phyloP scores from a whole-genome alignment of 2,888 invertebrate genomes.

The Noctua comes region DNA sequence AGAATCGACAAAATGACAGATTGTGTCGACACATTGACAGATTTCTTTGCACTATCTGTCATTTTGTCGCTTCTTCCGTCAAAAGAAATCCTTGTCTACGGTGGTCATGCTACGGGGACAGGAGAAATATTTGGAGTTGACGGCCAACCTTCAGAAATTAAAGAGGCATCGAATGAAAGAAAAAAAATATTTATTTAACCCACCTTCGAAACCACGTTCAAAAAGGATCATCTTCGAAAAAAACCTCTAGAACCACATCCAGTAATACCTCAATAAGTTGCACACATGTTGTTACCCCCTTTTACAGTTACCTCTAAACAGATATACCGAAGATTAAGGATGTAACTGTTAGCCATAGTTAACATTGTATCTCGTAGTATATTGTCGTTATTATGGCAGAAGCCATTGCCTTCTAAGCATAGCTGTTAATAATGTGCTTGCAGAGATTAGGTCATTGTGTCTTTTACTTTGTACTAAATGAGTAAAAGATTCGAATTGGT shows the following conservation, averaged over 20 bases:
- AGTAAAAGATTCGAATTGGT: neutral
- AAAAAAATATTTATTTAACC: too few relatives aligned
- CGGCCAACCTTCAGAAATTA: too few relatives aligned
- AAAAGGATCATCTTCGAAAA: too few relatives aligned
- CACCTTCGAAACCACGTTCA: too few relatives aligned
- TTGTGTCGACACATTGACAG: too few relatives aligned
- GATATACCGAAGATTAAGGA: constrained; percentile 76
- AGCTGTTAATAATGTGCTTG: neutral
- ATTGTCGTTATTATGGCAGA: constrained; percentile 45
- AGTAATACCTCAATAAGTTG: constrained; percentile 54
- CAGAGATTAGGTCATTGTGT: constrained; percentile 5
- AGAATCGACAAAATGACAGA: too few relatives aligned
- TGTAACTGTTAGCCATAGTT: constrained; percentile 65
- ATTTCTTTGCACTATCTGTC: too few relatives aligned
- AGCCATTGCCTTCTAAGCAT: constrained; percentile 15
- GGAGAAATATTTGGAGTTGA: too few relatives aligned
- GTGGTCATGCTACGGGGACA: too few relatives aligned
- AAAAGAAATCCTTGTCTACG: too few relatives aligned
- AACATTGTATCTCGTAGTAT: constrained; percentile 53
- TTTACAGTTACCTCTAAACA: constrained; percentile 78
- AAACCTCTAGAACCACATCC: constrained; percentile 53
- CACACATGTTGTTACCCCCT: constrained; percentile 69
- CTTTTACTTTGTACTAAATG: constrained; percentile 4
- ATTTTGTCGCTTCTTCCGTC: too few relatives aligned
- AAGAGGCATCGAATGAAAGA: too few relatives aligned